Evolutionary conservation across 1,140 invertebrate genomes (phyloP), one percentile per base, ranked within the genome.

Genomic region (Globodera rostochiensis): DNA sequence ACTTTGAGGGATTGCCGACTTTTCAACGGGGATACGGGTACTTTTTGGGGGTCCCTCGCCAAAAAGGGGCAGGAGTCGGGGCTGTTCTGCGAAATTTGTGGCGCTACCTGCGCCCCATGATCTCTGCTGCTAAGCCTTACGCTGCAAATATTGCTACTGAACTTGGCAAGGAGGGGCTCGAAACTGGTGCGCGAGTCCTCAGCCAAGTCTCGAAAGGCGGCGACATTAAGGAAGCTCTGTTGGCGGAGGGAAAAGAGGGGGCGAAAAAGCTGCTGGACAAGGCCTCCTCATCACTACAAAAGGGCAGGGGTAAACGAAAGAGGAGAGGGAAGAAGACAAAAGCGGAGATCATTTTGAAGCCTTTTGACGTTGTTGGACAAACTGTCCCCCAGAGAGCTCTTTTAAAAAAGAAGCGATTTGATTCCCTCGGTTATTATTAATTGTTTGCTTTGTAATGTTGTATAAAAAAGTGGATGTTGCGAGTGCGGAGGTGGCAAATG

Each of bases 21-120:
- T 79, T 60, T 19, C 75, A 80, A 73, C 46, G 73, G 67, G 79
- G 79, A 0, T 80, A 80, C 21, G 75, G 75, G 5, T 74, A 64
- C 5, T 64, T 64, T 15, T 64, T 64, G 57, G 57, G 57, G 2
- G 57, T 64, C 5, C 25, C 25, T 11, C 57, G 0, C 57, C 7
- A 0, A 46, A 76, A n/a, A 11, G 49, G 45, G 57, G 69, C 76
- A 19, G 76, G 76, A 7, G 25, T 77, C 4, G 76, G 69, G 3
- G n/a, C 60, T 76, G 57, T 77, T 8, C 45, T 77, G n/a, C 45
- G 69, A 25, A 57, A 69, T n/a, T 9, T 77, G 46, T 77, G 76
- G 76, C 57, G 76, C 7, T 77, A 25, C 3, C 49, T 77, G 11
- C 57, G 60, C 5, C 76, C 76, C 36, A 67, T 77, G n/a, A 13